phyloP scores from a whole-genome alignment of 2,888 invertebrate genomes.

The Sympetrum striolatum region DNA sequence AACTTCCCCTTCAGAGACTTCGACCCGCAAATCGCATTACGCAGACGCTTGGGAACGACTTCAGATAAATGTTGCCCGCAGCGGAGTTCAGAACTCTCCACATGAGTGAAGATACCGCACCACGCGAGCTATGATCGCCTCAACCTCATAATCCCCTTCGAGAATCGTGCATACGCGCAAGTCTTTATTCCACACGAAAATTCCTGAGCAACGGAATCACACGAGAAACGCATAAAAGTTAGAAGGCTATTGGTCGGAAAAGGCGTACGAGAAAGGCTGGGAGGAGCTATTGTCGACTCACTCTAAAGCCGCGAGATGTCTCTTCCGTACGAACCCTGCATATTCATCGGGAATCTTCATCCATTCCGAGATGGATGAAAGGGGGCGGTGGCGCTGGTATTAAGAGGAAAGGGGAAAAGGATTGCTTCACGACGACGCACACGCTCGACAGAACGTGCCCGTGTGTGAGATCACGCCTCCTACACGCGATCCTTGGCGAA shows the following conservation, averaged over 20 bases:
- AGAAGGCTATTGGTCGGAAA: constrained; percentile 7
- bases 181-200: not conserved
- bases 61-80: not conserved
- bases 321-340: not conserved
- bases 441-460: not conserved
- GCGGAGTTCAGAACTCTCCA: not conserved
- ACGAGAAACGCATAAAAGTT: not conserved
- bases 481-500: constrained; percentile 36
- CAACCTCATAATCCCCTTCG: not conserved
- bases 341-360: not conserved
- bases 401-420: not conserved
- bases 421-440: not conserved
- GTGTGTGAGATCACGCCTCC: constrained; percentile 36
- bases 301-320: not conserved
- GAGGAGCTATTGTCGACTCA: not conserved
- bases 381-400: not conserved
- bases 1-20: too few species aligned
- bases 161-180: not conserved
- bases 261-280: not conserved
- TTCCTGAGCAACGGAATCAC: constrained; percentile 15
- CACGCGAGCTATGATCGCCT: too few species aligned
- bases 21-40: not conserved
- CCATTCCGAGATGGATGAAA: not conserved
- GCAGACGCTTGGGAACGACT: not conserved
- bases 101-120: not conserved